These are phyloP conservation scores for Gila orcuttii DNA, from an alignment of 2,113 vertebrate species.

Conservation along the genomic window DNA sequence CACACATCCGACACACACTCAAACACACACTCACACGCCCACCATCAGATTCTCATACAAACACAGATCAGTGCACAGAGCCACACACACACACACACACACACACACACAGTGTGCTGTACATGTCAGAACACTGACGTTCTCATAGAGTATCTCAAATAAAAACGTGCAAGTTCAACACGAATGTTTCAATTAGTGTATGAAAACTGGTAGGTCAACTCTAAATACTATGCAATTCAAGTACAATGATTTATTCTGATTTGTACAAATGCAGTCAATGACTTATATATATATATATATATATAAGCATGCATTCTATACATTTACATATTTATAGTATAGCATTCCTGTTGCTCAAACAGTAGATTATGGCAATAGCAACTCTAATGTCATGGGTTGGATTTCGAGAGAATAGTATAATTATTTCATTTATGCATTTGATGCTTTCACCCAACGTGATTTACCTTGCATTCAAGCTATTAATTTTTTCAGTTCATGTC, in stretches of 20 bases:
- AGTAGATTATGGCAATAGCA: too few relatives aligned
- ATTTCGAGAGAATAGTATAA: too few relatives aligned
- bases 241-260: neutral
- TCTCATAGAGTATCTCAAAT: neutral
- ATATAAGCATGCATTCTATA: too few relatives aligned
- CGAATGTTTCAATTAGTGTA: neutral
- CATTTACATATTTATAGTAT: too few relatives aligned
- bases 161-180: neutral
- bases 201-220: neutral
- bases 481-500: too few relatives aligned
- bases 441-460: too few relatives aligned
- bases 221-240: neutral
- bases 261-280: too few relatives aligned
- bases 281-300: too few relatives aligned
- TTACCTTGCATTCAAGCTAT: too few relatives aligned
- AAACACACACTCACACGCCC: conserved; percentile 25
- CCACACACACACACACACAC: neutral
- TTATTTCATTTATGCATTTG: too few relatives aligned
- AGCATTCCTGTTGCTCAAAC: too few relatives aligned
- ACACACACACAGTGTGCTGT: neutral
- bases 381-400: too few relatives aligned
- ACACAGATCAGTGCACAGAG: neutral
- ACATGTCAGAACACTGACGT: neutral
- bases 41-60: conserved; percentile 38
- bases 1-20: neutral